Evolutionary conservation across 2,888 invertebrate species (phyloP).

Genomic region (Maniola hyperantus): DNA sequence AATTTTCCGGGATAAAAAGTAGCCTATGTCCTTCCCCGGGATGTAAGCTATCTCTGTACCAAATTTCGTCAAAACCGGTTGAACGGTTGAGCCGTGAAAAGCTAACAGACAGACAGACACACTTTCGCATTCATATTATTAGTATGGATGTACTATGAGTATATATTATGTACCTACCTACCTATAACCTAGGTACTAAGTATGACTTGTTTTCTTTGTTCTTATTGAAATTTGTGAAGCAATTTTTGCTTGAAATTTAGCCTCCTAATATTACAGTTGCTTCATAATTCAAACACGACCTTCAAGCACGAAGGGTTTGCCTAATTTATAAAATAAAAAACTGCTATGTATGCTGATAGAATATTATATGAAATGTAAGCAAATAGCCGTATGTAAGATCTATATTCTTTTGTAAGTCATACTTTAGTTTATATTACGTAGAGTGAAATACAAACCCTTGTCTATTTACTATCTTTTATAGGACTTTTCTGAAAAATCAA

Average conservation of each 20-base stretch:
- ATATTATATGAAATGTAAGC: background rate
- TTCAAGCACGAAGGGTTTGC: conserved; percentile 23
- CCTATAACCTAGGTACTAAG: too few species aligned
- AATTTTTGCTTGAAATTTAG: conserved; percentile 10
- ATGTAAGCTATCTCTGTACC: too few species aligned
- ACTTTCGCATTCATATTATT: too few species aligned
- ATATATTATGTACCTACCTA: too few species aligned
- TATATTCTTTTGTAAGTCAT: background rate
- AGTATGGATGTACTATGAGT: too few species aligned
- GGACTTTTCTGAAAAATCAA: conserved; percentile 52
- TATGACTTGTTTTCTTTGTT: conserved; percentile 2
- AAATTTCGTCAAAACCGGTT: too few species aligned
- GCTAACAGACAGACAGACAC: too few species aligned
- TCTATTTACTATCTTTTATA: conserved; percentile 40
- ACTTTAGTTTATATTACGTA: background rate
- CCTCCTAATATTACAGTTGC: conserved; percentile 5
- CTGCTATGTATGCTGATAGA: too few species aligned
- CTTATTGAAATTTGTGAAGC: conserved; percentile 1
- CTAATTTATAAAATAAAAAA: conserved; percentile 4
- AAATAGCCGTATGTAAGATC: background rate
- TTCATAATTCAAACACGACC: conserved; percentile 15
- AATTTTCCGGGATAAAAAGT: too few species aligned
- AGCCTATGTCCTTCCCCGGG: too few species aligned
- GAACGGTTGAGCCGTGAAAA: too few species aligned
- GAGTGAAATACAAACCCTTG: background rate